These are phyloP conservation scores for Dasysyrphus albostriatus DNA, from an alignment of 2,888 invertebrate species.

Conservation along the genomic window DNA sequence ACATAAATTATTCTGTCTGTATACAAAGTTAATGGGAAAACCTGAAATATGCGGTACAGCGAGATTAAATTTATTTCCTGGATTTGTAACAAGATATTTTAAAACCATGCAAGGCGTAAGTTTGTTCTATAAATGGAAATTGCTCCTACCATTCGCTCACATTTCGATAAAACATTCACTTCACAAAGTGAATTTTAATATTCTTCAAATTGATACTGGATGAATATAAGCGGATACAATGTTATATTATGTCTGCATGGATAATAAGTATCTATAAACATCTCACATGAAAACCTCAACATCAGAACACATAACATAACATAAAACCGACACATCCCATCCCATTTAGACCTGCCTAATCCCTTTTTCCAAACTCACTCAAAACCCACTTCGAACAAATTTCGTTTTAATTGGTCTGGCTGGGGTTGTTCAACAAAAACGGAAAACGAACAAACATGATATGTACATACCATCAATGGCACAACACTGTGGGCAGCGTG, in stretches of 20 bases:
- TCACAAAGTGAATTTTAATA: slow-evolving; percentile 3
- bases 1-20: background rate
- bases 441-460: slow-evolving; percentile 40
- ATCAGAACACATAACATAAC: slow-evolving; percentile 28
- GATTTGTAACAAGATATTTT: background rate
- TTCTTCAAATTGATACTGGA: background rate
- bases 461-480: slow-evolving; percentile 37
- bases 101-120: background rate
- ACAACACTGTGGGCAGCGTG: slow-evolving; percentile 32
- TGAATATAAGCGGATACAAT: background rate
- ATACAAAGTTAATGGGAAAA: background rate
- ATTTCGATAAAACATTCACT: background rate
- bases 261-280: slow-evolving; percentile 4
- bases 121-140: background rate
- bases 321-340: background rate
- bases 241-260: background rate
- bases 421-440: slow-evolving; percentile 36
- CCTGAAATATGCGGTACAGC: background rate
- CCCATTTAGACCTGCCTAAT: background rate
- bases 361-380: slow-evolving; percentile 5
- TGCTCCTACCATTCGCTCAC: no score
- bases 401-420: slow-evolving; percentile 65
- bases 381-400: slow-evolving; percentile 46
- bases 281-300: slow-evolving; percentile 19
- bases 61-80: background rate